Conservation (phyloP, 2,888 invertebrate species). For the Apomyelois bistriatella region DNA sequence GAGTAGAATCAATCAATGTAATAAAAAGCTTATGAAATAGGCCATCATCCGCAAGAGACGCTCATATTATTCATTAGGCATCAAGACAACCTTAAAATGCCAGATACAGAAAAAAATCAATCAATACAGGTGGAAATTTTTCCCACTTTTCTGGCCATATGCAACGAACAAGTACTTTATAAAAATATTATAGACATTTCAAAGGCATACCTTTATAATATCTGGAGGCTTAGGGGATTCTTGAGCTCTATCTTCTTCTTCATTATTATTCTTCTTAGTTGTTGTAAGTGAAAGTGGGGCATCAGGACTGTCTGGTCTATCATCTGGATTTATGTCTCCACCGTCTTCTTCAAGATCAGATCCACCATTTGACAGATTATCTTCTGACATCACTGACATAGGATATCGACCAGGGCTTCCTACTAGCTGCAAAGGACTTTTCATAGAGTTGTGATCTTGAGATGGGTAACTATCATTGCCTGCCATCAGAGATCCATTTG, state of each 20-base stretch:
- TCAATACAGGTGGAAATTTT: too few relatives aligned
- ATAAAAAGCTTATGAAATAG: too few relatives aligned
- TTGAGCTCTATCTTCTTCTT: conserved; percentile 69
- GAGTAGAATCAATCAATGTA: too few relatives aligned
- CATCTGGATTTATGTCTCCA: conserved; percentile 71
- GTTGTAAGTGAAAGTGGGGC: conserved; percentile 86
- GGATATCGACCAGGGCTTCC: conserved; percentile 79
- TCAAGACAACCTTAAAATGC: too few relatives aligned
- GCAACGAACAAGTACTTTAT: too few relatives aligned
- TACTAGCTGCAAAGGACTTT: conserved; percentile 81
- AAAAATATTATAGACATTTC: too few relatives aligned
- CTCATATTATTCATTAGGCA: too few relatives aligned
- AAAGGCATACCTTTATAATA: conserved; percentile 77
- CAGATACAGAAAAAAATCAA: too few relatives aligned
- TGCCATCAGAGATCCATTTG: conserved; percentile 81
- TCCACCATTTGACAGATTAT: conserved; percentile 82
- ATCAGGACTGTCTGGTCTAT: conserved; percentile 82
- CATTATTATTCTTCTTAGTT: conserved; percentile 74
- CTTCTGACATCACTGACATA: conserved; percentile 84
- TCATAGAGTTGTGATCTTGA: conserved; percentile 80
- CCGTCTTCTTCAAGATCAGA: conserved; percentile 86
- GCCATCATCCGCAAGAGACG: too few relatives aligned
- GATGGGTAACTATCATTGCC: conserved; percentile 81
- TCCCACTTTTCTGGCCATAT: too few relatives aligned
- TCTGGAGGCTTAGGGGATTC: conserved; percentile 77